phyloP scores from a whole-genome alignment of 2,113 vertebrate genomes.

The Symphodus melops region DNA sequence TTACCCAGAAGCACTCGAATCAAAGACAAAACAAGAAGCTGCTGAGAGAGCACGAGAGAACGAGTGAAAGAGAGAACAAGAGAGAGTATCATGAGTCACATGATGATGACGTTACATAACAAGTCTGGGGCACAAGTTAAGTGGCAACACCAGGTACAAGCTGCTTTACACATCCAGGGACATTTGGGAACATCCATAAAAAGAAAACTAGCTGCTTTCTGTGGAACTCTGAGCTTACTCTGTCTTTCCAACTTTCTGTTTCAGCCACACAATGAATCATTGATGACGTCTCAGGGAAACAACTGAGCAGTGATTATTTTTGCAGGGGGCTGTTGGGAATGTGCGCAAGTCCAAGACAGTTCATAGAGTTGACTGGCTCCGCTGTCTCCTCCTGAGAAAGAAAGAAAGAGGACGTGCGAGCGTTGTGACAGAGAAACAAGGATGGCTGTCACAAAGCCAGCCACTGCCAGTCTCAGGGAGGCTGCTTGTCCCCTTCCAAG shows the following conservation, averaged over 20 bases:
- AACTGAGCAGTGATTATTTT: constrained; percentile 55
- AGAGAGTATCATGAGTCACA: constrained; percentile 53
- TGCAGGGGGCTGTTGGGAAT: constrained; percentile 54
- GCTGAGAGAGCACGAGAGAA: constrained; percentile 18
- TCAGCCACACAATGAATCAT: constrained; percentile 47
- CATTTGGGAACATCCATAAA: background rate
- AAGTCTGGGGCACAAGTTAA: constrained; percentile 39
- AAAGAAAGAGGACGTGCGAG: constrained; percentile 36
- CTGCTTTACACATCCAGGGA: background rate
- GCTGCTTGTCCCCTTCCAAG: constrained; percentile 19
- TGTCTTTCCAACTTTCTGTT: constrained; percentile 5
- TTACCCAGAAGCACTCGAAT: constrained; percentile 27
- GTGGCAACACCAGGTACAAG: constrained; percentile 31
- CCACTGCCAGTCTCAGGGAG: constrained; percentile 24
- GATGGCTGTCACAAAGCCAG: constrained; percentile 34
- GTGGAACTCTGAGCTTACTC: background rate
- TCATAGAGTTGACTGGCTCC: constrained; percentile 22
- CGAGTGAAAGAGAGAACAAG: constrained; percentile 11
- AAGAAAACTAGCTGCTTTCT: background rate
- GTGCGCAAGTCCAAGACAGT: constrained; percentile 42
- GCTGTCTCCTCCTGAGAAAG: constrained; percentile 50
- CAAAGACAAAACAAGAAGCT: constrained; percentile 22
- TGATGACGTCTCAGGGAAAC: constrained; percentile 32
- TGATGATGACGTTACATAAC: constrained; percentile 43
- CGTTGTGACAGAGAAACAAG: constrained; percentile 20